phyloP scores from a whole-genome alignment of 2,113 vertebrate species.

The Rhea pennata region DNA sequence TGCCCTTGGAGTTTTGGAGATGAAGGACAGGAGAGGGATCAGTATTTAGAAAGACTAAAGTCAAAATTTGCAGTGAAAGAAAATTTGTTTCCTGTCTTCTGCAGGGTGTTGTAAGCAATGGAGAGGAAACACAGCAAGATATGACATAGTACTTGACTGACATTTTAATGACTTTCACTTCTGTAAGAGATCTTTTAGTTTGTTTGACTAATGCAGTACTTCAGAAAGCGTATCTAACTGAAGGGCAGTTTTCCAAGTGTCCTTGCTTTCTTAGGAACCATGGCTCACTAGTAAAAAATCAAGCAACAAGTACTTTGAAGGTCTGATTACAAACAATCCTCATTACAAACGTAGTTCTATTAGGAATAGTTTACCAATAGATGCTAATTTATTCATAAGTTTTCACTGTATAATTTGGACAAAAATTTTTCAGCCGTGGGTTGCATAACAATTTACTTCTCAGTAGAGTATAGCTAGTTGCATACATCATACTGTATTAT shows the following conservation, averaged over 20 bases:
- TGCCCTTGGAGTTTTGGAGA: background rate
- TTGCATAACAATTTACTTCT: background rate
- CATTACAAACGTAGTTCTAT: background rate
- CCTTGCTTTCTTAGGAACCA: background rate
- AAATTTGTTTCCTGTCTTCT: constrained; percentile 4
- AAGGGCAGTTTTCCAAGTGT: background rate
- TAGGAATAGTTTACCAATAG: background rate
- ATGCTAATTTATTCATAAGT: background rate
- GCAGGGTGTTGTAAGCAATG: background rate
- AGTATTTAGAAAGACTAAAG: background rate
- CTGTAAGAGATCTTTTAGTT: background rate
- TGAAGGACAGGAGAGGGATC: background rate
- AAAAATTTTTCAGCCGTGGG: background rate
- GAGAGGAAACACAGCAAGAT: constrained; percentile 28
- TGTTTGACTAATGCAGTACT: background rate
- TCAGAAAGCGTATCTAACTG: background rate
- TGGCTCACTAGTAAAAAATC: background rate
- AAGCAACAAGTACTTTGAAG: background rate
- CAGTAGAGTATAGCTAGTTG: background rate
- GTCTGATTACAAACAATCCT: background rate
- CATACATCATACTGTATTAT: background rate
- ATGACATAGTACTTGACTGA: background rate
- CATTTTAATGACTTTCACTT: constrained; percentile 35
- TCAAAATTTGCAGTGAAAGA: constrained; percentile 5
- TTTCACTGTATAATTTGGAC: background rate